Conservation (phyloP, 2,113 vertebrate genomes). For the Gymnogyps californianus region DNA sequence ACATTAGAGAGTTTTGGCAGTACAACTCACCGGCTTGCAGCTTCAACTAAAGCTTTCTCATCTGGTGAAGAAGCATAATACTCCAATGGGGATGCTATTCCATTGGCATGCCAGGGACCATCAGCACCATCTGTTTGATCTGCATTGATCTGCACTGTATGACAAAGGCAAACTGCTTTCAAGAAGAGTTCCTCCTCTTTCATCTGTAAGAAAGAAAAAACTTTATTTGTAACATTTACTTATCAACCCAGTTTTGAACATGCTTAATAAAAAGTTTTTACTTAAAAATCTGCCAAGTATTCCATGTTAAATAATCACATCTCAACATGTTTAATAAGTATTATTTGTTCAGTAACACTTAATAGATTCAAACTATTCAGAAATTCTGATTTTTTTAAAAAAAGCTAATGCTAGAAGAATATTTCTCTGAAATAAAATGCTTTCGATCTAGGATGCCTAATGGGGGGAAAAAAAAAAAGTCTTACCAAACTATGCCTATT, state of each 20-base stretch:
- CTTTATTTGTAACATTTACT: not conserved
- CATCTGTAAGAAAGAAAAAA: conserved; percentile 68
- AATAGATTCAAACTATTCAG: not conserved
- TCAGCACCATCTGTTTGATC: conserved; percentile 83
- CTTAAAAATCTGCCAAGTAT: not conserved
- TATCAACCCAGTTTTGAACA: not conserved
- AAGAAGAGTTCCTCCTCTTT: conserved; percentile 90
- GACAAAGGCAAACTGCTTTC: conserved; percentile 93
- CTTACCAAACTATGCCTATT: conserved; percentile 79
- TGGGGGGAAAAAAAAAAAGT: fast-evolving
- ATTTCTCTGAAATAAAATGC: not conserved
- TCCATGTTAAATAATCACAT: not conserved
- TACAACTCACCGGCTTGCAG: conserved; percentile 84
- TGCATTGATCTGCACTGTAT: conserved; percentile 94
- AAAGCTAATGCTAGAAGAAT: not conserved
- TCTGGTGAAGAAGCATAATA: conserved; percentile 98
- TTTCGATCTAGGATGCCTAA: not conserved
- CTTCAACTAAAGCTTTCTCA: conserved; percentile 96
- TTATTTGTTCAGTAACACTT: not conserved
- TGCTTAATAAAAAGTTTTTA: not conserved
- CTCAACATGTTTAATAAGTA: not conserved
- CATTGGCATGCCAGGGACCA: conserved; percentile 79
- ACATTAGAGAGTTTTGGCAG: not conserved
- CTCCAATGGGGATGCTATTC: conserved; percentile 80
- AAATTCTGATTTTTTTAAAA: not conserved